These are phyloP conservation scores for Malurus splendens DNA, from an alignment of 2,797 vertebrate genomes.

Conservation along the genomic window DNA sequence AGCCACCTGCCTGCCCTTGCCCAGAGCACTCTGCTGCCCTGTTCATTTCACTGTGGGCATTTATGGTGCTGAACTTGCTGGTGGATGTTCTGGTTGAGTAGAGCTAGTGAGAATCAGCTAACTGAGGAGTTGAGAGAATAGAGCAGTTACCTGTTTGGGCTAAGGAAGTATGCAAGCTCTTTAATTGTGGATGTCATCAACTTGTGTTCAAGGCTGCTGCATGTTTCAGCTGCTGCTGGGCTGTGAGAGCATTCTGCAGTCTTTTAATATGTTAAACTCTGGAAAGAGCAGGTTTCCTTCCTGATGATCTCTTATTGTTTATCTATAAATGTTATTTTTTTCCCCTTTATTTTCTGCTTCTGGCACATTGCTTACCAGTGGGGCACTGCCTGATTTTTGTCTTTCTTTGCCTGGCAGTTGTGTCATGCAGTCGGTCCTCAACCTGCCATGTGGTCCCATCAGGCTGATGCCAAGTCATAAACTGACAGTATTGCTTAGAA, in stretches of 20 bases:
- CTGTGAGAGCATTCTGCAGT: background rate
- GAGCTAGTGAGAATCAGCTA: background rate
- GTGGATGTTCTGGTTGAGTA: background rate
- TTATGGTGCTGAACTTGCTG: background rate
- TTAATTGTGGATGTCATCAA: background rate
- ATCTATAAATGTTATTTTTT: background rate
- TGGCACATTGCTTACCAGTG: background rate
- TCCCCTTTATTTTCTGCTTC: background rate
- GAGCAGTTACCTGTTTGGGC: background rate
- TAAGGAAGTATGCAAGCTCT: background rate
- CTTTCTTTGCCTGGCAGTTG: background rate
- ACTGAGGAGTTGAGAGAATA: background rate
- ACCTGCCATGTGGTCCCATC: background rate
- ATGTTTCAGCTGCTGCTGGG: background rate
- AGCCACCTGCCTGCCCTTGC: background rate
- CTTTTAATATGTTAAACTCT: background rate
- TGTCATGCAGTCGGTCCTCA: background rate
- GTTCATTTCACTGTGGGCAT: background rate
- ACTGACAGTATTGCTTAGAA: background rate
- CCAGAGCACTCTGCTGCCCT: background rate
- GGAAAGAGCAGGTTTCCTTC: slow-evolving; percentile 23
- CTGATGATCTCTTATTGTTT: background rate
- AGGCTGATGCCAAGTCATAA: background rate
- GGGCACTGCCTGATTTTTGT: background rate
- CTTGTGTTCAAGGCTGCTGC: background rate